These are phyloP conservation scores for Drosophila lutescens DNA, from an alignment of 2,888 invertebrate species.

Conservation along the genomic window DNA sequence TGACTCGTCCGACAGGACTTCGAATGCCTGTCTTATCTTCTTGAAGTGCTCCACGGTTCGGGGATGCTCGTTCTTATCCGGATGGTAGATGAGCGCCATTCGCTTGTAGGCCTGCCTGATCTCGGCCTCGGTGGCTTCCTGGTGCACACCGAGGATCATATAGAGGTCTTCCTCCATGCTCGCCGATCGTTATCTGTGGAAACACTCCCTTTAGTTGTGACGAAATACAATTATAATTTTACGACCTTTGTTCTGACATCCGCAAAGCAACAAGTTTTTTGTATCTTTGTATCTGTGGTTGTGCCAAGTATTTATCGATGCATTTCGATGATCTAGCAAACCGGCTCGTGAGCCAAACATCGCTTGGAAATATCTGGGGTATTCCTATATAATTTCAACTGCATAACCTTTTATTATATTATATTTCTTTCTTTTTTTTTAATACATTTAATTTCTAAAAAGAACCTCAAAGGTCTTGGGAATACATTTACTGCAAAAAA, in stretches of 20 bases:
- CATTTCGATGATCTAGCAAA: neutral
- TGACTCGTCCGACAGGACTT: neutral
- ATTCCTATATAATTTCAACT: neutral
- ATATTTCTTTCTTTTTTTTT: neutral
- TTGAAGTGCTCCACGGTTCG: neutral
- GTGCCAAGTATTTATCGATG: neutral
- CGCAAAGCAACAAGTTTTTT: neutral
- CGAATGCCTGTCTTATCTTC: neutral
- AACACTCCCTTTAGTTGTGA: too few species aligned
- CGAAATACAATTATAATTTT: neutral
- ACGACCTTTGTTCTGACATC: neutral
- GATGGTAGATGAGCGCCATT: neutral
- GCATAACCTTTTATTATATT: too few species aligned
- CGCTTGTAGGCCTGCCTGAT: neutral
- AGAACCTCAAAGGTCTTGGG: neutral
- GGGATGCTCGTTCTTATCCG: neutral
- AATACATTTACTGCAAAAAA: neutral
- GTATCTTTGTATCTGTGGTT: neutral
- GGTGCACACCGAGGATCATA: neutral
- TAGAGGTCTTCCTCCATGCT: slow-evolving; percentile 1
- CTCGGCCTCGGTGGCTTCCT: neutral
- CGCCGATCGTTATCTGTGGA: neutral
- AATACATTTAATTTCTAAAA: too few species aligned
- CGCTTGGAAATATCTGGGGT: neutral
- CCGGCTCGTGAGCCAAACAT: neutral